Evolutionary conservation across 2,113 vertebrate species (phyloP).

Genomic region (Eclectus roratus): DNA sequence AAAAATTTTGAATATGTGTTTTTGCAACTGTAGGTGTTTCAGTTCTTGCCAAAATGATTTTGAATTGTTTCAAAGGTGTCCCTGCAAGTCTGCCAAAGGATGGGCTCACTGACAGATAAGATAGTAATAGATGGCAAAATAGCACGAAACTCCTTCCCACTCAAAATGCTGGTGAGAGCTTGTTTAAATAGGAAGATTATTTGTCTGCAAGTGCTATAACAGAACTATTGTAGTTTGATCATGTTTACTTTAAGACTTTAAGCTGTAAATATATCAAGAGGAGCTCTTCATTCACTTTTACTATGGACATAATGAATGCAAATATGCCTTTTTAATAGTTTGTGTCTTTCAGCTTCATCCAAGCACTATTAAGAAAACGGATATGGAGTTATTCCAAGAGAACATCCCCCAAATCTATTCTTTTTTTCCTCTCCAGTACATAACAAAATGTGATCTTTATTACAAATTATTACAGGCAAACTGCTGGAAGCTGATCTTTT

Average conservation of each 20-base stretch:
- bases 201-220: neutral
- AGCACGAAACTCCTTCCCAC: neutral
- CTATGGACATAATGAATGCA: neutral
- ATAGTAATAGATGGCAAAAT: neutral
- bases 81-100: neutral
- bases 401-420: neutral
- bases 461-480: neutral
- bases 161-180: neutral
- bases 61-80: neutral
- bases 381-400: neutral
- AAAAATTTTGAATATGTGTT: neutral
- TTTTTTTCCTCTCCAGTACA: neutral
- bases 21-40: neutral
- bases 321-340: neutral
- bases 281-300: slow-evolving; percentile 5
- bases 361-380: slow-evolving; percentile 6
- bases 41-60: neutral
- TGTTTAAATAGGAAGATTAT: neutral
- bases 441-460: neutral
- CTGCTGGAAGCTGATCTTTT: neutral
- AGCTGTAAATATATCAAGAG: slow-evolving; percentile 1
- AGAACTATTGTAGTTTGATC: neutral
- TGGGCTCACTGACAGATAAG: slow-evolving; percentile 19
- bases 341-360: slow-evolving; percentile 5
- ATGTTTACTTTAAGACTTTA: slow-evolving; percentile 14